These are phyloP conservation scores for Sialis lutaria DNA, from an alignment of 2,888 invertebrate species.

Conservation along the genomic window DNA sequence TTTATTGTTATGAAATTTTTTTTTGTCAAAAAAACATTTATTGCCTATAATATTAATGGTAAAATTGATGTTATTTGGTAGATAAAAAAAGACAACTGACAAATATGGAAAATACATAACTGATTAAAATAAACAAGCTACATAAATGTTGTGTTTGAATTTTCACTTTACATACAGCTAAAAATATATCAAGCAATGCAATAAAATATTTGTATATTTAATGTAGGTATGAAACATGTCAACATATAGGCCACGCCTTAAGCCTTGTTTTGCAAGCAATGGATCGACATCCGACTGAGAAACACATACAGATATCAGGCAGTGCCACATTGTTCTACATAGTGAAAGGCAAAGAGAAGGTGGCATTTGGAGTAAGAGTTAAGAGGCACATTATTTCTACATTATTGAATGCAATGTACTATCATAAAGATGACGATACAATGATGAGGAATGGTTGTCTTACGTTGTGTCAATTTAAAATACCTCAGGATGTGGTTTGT, in stretches of 20 bases:
- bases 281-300: slow-evolving; percentile 70
- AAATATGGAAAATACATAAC: no score
- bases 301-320: slow-evolving; percentile 84
- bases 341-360: slow-evolving; percentile 70
- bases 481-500: slow-evolving; percentile 85
- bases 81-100: no score
- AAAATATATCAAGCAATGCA: no score
- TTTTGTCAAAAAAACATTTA: no score
- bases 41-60: no score
- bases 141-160: no score
- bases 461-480: slow-evolving; percentile 85
- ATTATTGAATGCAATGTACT: slow-evolving; percentile 76
- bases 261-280: slow-evolving; percentile 76
- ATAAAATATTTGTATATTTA: no score
- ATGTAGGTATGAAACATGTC: slow-evolving; percentile 49
- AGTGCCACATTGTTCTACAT: slow-evolving; percentile 93
- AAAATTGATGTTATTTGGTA: no score
- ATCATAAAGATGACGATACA: slow-evolving; percentile 68
- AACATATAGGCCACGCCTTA: slow-evolving; percentile 55
- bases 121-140: no score
- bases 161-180: no score
- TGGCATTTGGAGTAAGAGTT: slow-evolving; percentile 50
- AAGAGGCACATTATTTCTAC: slow-evolving; percentile 68
- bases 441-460: slow-evolving; percentile 96
- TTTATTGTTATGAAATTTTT: no score